Conservation (phyloP, 2,797 vertebrate species). For the Sardinella longiceps region DNA sequence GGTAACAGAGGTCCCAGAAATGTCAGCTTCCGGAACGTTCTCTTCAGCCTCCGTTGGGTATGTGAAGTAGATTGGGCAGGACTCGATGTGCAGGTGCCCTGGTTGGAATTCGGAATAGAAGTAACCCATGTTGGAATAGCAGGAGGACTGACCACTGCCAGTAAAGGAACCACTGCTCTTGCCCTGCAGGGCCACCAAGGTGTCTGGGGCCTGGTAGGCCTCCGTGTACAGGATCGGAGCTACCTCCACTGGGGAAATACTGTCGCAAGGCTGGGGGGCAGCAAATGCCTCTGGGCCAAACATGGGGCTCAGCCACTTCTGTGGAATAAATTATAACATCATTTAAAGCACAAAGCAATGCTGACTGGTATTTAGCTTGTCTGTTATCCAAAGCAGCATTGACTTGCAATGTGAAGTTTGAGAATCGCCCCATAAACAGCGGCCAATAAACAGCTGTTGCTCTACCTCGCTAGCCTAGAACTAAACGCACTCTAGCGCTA, state of each 20-base stretch:
- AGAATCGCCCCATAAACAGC: too few relatives aligned
- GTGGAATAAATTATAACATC: conserved; percentile 1
- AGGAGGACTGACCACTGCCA: conserved; percentile 53
- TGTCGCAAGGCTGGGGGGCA: conserved; percentile 45
- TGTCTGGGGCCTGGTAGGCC: conserved; percentile 35
- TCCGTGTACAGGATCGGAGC: conserved; percentile 33
- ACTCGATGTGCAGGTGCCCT: conserved; percentile 37
- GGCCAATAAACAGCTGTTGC: too few relatives aligned
- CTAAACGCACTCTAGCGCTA: too few relatives aligned
- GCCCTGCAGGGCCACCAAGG: conserved; percentile 37
- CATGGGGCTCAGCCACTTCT: conserved; percentile 72
- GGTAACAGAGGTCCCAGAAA: background rate
- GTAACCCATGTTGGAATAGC: conserved; percentile 74
- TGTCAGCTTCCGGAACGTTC: background rate
- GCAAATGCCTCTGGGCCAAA: conserved; percentile 50
- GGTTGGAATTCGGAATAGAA: conserved; percentile 61
- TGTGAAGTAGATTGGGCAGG: conserved; percentile 62
- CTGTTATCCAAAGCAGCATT: too few relatives aligned
- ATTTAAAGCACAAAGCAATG: background rate
- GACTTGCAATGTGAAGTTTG: too few relatives aligned
- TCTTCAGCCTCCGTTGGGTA: conserved; percentile 53
- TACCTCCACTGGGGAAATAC: conserved; percentile 67
- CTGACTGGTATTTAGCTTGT: too few relatives aligned
- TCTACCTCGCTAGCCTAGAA: too few relatives aligned
- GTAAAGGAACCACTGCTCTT: background rate